Evolutionary conservation across 2,888 invertebrate genomes (phyloP), one percentile per base, ranked within the genome.

Genomic region (Drosophila prostipennis): DNA sequence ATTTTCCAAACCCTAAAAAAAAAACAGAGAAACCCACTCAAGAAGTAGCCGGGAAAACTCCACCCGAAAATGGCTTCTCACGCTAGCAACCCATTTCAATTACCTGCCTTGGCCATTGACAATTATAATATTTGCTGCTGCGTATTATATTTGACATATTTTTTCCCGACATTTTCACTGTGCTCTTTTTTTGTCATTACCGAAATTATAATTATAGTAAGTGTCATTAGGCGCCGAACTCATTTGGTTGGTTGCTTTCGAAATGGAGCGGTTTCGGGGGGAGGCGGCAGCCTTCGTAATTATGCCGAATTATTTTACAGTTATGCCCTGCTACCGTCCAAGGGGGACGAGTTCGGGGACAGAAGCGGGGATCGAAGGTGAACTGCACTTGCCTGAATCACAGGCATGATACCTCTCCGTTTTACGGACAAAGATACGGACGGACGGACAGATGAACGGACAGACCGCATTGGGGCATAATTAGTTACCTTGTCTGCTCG

Each of bases 131-230:
- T 63, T 79, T 74, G 78, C 72, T 60, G 69, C 42, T 63, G 70
- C 43, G 63, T 57, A 85, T 86, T 84, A 86, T 79, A 74, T 84
- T 84, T 85, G 87, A 86, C 87, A 85, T 85, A 87, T 82, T 85
- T 85, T 79, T 54, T 42, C 77, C 74, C 39, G 64, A 60, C 71
- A 65, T 72, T 80, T 76, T 64, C 51, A 60, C 57, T 32, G 51
- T 34, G 49, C 55, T 37, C 54, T 63, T 49, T 64, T 49, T 73
- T 68, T 76, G 81, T 87, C 86, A 86, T 86, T 87, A 86, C 86
- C 87, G 76, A 87, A 86, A 86, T 83, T 86, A 80, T 86, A 84
- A 86, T 86, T 87, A 81, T 82, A 70, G 78, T 79, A 63, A 79
- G 82, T 80, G 87, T 83, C 79, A 86, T 86, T 86, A 86, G 87